Evolutionary conservation across 1,140 invertebrate genomes (phyloP).

Genomic region (Sarcophaga peregrina): DNA sequence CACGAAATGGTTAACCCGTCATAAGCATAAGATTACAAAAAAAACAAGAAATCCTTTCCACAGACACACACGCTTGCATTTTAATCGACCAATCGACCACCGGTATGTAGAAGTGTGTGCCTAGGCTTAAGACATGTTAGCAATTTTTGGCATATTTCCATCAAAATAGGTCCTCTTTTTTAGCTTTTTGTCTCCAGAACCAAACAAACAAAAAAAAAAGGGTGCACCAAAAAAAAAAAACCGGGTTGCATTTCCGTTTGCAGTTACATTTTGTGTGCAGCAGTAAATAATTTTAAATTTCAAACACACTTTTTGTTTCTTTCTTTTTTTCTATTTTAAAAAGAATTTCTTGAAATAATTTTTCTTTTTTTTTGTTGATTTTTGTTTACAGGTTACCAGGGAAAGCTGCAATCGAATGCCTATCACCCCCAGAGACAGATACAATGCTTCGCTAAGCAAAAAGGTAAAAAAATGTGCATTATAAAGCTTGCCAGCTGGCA

Average conservation of each 20-base stretch:
- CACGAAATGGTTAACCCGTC: too few relatives aligned
- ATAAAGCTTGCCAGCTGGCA: not conserved
- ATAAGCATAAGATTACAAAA: too few relatives aligned
- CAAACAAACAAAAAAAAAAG: not conserved
- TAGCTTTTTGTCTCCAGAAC: not conserved
- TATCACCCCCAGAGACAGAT: not conserved
- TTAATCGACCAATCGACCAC: too few relatives aligned
- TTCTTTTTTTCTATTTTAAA: too few relatives aligned
- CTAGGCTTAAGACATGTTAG: not conserved
- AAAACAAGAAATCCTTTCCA: too few relatives aligned
- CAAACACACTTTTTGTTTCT: too few relatives aligned
- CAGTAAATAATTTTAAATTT: not conserved
- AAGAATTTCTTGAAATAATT: too few relatives aligned
- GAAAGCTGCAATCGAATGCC: not conserved
- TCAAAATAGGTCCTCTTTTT: slow-evolving; percentile 6
- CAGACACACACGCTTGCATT: not conserved
- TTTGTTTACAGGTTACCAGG: not conserved
- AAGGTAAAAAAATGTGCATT: not conserved
- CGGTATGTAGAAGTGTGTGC: too few relatives aligned
- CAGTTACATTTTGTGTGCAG: not conserved
- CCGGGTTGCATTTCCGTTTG: slow-evolving; percentile 19
- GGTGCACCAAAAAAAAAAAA: slow-evolving; percentile 5
- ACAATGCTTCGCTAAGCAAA: not conserved
- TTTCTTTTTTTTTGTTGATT: too few relatives aligned
- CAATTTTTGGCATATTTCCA: slow-evolving; percentile 49